Evolutionary conservation across 2,113 vertebrate species (phyloP), one percentile per base, ranked within the genome.

Genomic region (Struthio camelus): DNA sequence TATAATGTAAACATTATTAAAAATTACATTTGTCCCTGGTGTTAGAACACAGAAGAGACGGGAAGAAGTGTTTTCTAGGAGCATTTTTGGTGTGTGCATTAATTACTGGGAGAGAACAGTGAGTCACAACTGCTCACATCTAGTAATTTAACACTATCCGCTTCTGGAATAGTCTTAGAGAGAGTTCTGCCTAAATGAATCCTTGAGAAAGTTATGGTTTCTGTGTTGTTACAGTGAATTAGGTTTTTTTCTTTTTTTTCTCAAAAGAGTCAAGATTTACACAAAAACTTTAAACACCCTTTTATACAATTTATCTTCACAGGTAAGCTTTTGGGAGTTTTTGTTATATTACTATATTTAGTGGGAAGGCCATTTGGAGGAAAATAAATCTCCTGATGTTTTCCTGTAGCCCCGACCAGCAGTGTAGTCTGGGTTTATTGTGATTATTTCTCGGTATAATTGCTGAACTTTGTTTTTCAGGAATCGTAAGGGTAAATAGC

Each of bases 361-460:
- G 90, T 54, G 9, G 36, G 38, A 79, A 71, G 87, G 81, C 40
- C 30, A 2, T 79, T 94, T 77, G 46, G 40, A 89, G 48, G 58
- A 94, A 95, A 95, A 94, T n/a, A 88, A 84, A 28, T 76, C 46
- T 40, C 28, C 16, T 78, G 66, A 71, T 61, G 36, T 66, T 94
- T 93, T 92, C 24, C n/a, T 96, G 70, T 78, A 87, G 66, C 46
- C 50, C 81, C 93, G 87, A 84, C 93, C 94, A 90, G 65, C 71
- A 59, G 51, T 1, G 14, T 76, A 92, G 84, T 75, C 70, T 61
- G 65, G 70, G 85, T 96, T 88, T 91, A 11, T 72, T 94, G 90
- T 86, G 96, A 95, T 97, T 97, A 97, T 93, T 97, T 90, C 62
- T 93, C 81, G 88, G 87, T 85, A 54, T 89, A 92, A 80, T 87